Evolutionary conservation across 2,888 invertebrate genomes (phyloP).

Genomic region (Rhagophthalmus giganteus): DNA sequence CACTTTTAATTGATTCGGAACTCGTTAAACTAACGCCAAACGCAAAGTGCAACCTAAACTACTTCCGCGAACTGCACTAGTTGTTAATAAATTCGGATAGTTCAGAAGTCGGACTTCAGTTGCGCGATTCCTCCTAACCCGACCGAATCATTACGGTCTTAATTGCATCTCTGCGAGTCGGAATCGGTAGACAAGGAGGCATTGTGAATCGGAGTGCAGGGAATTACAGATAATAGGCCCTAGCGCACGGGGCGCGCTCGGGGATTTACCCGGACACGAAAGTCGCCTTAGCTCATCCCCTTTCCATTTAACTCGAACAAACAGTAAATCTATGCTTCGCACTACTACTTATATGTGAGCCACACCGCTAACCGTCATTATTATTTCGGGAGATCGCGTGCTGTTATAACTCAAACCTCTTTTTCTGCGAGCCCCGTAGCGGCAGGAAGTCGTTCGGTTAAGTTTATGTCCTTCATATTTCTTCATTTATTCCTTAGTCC

Average conservation of each 20-base stretch:
- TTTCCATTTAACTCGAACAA: constrained; percentile 44
- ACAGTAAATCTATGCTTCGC: constrained; percentile 42
- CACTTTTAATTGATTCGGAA: constrained; percentile 39
- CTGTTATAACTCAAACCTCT: constrained; percentile 49
- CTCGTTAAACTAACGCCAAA: constrained; percentile 35
- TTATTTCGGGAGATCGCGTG: constrained; percentile 48
- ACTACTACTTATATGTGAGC: constrained; percentile 36
- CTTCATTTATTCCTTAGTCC: constrained; percentile 47
- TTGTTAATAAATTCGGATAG: constrained; percentile 14
- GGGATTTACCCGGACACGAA: constrained; percentile 42
- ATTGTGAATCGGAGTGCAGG: constrained; percentile 47
- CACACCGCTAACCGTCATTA: constrained; percentile 32
- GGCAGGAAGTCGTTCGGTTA: constrained; percentile 48
- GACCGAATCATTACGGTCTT: constrained; percentile 45
- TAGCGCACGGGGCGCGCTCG: constrained; percentile 38
- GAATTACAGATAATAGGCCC: constrained; percentile 47
- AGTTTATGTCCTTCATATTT: constrained; percentile 56
- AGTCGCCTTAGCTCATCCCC: constrained; percentile 39
- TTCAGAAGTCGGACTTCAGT: constrained; percentile 10
- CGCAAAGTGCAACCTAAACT: constrained; percentile 5
- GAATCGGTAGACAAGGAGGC: constrained; percentile 42
- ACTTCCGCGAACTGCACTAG: constrained; percentile 11
- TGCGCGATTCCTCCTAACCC: constrained; percentile 22
- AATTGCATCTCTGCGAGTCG: constrained; percentile 45
- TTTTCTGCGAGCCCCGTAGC: constrained; percentile 37